Percentiles rank a stretch among this genome's conserved stretches.
These are phyloP conservation scores for Pelobates cultripes DNA, from an alignment of 2,797 vertebrate species.

Conservation along the genomic window DNA sequence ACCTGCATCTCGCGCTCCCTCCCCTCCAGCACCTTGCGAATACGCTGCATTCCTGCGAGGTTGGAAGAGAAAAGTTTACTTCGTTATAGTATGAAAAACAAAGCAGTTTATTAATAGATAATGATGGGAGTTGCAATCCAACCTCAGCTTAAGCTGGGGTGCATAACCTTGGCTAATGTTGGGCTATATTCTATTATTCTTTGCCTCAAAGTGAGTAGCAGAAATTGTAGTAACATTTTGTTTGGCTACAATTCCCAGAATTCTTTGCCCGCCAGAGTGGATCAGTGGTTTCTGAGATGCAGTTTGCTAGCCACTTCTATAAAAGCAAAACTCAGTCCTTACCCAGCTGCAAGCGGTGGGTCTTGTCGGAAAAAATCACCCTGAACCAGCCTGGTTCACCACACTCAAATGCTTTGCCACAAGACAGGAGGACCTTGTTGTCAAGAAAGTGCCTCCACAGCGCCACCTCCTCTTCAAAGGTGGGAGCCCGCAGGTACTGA, in stretches of 20 bases:
- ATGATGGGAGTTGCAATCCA: too few relatives aligned
- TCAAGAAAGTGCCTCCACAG: conserved; percentile 87
- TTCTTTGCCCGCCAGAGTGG: too few relatives aligned
- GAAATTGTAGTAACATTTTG: too few relatives aligned
- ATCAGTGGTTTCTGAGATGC: too few relatives aligned
- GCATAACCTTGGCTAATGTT: too few relatives aligned
- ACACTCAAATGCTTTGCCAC: conserved; percentile 87
- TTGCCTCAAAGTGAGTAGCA: too few relatives aligned
- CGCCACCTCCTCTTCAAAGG: conserved; percentile 84
- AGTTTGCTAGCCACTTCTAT: too few relatives aligned
- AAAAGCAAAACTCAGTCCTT: conserved; percentile 55
- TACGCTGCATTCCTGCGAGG: conserved; percentile 81
- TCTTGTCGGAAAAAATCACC: conserved; percentile 85
- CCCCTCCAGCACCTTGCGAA: conserved; percentile 78
- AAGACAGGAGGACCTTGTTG: conserved; percentile 87
- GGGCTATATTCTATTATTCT: too few relatives aligned
- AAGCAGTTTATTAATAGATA: too few relatives aligned
- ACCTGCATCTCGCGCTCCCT: conserved; percentile 59
- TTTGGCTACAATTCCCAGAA: too few relatives aligned
- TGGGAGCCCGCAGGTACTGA: conserved; percentile 82
- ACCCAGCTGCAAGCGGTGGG: conserved; percentile 82
- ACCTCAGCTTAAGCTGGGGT: too few relatives aligned
- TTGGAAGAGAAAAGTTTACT: background rate
- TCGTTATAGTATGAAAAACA: too few relatives aligned
- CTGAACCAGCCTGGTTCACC: conserved; percentile 94